phyloP scores from a whole-genome alignment of 2,797 vertebrate species.

The Sebastes taczanowskii region DNA sequence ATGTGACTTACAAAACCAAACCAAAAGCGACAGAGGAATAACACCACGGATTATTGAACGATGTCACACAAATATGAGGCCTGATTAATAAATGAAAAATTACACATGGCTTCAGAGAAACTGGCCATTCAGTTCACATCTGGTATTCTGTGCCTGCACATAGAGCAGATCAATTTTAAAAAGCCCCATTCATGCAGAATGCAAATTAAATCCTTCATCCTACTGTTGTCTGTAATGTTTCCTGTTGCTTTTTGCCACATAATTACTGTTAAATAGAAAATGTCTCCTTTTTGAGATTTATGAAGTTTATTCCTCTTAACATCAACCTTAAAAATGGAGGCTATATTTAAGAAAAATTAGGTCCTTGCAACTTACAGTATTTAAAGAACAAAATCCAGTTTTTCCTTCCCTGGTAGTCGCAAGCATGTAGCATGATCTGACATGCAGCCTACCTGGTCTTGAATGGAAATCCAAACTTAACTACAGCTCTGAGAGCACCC shows the following conservation, averaged over 20 bases:
- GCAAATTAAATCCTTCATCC: background rate
- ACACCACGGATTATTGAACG: background rate
- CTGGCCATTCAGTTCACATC: background rate
- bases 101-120: background rate
- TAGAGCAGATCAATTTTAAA: background rate
- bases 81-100: constrained; percentile 4
- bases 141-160: background rate
- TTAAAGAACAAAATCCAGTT: too few relatives aligned
- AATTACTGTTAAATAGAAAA: background rate
- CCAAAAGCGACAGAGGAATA: background rate
- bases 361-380: too few relatives aligned
- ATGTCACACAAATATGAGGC: background rate
- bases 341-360: too few relatives aligned
- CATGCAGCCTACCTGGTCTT: too few relatives aligned
- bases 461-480: too few relatives aligned
- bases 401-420: too few relatives aligned
- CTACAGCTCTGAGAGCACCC: too few relatives aligned
- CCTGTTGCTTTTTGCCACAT: background rate
- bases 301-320: too few relatives aligned
- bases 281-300: background rate
- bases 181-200: background rate
- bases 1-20: constrained; percentile 12
- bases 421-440: too few relatives aligned
- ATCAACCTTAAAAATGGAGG: too few relatives aligned
- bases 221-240: background rate